These are phyloP conservation scores for Lasioglossum leucozonium DNA, from an alignment of 2,888 invertebrate genomes.

Conservation along the genomic window DNA sequence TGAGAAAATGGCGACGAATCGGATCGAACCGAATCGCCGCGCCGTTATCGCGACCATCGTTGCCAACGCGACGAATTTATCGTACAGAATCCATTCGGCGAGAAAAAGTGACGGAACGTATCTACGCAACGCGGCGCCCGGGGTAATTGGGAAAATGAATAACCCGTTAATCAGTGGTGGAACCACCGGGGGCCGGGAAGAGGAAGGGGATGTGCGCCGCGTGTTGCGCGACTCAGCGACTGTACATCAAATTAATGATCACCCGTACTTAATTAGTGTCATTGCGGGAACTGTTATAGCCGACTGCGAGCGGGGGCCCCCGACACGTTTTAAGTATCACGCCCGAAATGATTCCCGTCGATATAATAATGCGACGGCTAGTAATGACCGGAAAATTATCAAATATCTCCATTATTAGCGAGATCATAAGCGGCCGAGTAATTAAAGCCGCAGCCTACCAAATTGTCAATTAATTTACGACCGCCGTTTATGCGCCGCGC, in stretches of 20 bases:
- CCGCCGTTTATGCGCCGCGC: slow-evolving; percentile 15
- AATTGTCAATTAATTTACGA: slow-evolving; percentile 63
- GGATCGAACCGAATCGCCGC: background rate
- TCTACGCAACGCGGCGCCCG: background rate
- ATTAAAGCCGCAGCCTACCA: slow-evolving; percentile 47
- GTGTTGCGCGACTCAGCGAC: background rate
- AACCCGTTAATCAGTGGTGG: slow-evolving; percentile 20
- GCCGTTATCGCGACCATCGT: background rate
- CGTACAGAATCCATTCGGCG: background rate
- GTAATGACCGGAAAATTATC: slow-evolving; percentile 49
- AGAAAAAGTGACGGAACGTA: background rate
- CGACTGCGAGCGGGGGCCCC: background rate
- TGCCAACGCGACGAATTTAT: background rate
- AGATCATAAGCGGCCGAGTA: slow-evolving; percentile 49
- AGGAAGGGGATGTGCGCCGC: background rate
- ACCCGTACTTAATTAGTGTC: slow-evolving; percentile 50
- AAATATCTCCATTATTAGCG: slow-evolving; percentile 51
- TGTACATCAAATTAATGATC: slow-evolving; percentile 36
- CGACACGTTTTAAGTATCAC: slow-evolving; percentile 25
- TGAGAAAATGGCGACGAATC: slow-evolving; percentile 43
- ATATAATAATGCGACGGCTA: slow-evolving; percentile 13
- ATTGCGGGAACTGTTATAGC: slow-evolving; percentile 9
- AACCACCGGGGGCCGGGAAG: background rate
- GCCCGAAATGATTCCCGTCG: slow-evolving; percentile 39
- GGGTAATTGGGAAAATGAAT: slow-evolving; percentile 23